Evolutionary conservation across 2,888 invertebrate genomes (phyloP).

Genomic region (Pimpla rufipes): DNA sequence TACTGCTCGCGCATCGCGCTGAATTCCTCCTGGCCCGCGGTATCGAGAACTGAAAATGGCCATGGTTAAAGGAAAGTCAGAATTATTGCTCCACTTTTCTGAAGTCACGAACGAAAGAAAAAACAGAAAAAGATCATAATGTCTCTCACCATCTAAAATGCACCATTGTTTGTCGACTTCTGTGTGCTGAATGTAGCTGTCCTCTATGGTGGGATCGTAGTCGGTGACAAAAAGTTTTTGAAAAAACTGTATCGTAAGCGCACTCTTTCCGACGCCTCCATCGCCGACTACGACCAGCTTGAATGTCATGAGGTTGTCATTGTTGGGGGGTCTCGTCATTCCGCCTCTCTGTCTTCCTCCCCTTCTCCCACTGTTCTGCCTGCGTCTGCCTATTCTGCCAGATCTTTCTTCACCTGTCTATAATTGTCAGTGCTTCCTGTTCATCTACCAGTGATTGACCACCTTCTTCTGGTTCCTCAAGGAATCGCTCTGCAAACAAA

Average conservation of each 20-base stretch:
- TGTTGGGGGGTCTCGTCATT: slow-evolving; percentile 90
- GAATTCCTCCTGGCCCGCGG: slow-evolving; percentile 98
- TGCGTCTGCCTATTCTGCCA: slow-evolving; percentile 82
- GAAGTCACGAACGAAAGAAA: not conserved
- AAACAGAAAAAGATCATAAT: not conserved
- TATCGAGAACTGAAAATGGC: slow-evolving; percentile 90
- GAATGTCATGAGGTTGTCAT: slow-evolving; percentile 91
- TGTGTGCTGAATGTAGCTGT: slow-evolving; percentile 97
- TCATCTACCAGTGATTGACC: slow-evolving; percentile 34
- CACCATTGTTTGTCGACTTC: slow-evolving; percentile 97
- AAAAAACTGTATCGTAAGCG: slow-evolving; percentile 98
- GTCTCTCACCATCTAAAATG: slow-evolving; percentile 92
- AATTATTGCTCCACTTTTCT: not conserved
- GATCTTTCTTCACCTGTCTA: slow-evolving; percentile 73
- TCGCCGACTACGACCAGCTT: slow-evolving; percentile 97
- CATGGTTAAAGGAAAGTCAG: not conserved
- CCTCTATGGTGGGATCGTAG: slow-evolving; percentile 98
- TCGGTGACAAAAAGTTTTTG: slow-evolving; percentile 97
- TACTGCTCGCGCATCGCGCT: slow-evolving; percentile 98
- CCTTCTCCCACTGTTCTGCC: slow-evolving; percentile 77
- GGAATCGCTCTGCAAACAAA: not conserved
- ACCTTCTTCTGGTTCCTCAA: not conserved
- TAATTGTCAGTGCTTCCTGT: slow-evolving; percentile 60
- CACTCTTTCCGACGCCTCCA: slow-evolving; percentile 97
- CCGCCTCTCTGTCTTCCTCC: slow-evolving; percentile 81